phyloP scores from a whole-genome alignment of 2,113 vertebrate genomes.

The Ameiurus melas region DNA sequence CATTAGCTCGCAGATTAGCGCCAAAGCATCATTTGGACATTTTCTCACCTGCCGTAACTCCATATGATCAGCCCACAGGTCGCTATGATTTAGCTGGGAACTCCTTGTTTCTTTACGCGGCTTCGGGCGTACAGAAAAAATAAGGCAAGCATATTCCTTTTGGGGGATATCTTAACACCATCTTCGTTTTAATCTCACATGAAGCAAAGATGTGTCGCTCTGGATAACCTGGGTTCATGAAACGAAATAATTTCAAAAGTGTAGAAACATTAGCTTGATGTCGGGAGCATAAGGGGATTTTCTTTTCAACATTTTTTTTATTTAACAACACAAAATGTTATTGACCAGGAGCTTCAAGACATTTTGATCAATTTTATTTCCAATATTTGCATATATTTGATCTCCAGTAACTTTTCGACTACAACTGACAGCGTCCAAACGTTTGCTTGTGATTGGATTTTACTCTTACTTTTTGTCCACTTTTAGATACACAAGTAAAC shows the following conservation, averaged over 20 bases:
- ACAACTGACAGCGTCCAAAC: constrained; percentile 49
- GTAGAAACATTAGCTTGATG: constrained; percentile 69
- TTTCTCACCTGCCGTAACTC: constrained; percentile 72
- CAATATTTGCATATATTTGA: constrained; percentile 49
- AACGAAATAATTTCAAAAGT: constrained; percentile 76
- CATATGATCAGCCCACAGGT: constrained; percentile 70
- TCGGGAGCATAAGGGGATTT: constrained; percentile 62
- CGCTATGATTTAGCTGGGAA: constrained; percentile 68
- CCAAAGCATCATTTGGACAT: constrained; percentile 19
- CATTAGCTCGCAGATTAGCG: background rate
- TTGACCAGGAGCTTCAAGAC: constrained; percentile 59
- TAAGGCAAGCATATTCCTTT: constrained; percentile 71
- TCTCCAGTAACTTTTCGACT: constrained; percentile 53
- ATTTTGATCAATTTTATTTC: constrained; percentile 62
- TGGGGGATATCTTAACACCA: constrained; percentile 70
- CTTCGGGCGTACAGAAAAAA: constrained; percentile 63
- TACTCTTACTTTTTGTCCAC: constrained; percentile 55
- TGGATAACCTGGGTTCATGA: constrained; percentile 76
- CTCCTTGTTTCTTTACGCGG: constrained; percentile 66
- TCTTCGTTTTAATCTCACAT: constrained; percentile 75
- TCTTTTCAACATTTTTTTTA: constrained; percentile 24
- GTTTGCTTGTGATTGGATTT: constrained; percentile 75
- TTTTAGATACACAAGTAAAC: constrained; percentile 72
- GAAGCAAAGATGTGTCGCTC: constrained; percentile 73
- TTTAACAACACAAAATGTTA: constrained; percentile 51